Base-by-base conservation (phyloP, 2,797 vertebrate genomes). In the Sebastes hubbsi region DNA sequence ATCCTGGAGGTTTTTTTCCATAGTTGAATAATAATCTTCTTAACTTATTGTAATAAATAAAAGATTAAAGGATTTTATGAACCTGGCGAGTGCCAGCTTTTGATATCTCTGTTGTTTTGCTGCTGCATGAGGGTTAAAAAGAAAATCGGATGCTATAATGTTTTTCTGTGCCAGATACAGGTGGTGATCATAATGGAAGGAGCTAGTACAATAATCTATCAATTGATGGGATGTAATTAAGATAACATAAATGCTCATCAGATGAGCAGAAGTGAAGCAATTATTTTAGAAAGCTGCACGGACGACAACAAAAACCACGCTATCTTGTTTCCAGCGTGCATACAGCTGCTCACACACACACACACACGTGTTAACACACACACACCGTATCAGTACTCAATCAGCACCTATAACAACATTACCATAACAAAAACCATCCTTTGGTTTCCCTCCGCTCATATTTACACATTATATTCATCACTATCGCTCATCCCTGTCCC, bases 381-480 rank as follows among this genome's bases (percentile, higher is more conserved):
- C 80, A 32, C 79, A 11, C 77, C 81, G 72, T 95, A 95, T 95
- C 94, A 90, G 85, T 78, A 87, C 87, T 95, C 92, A 89, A 92
- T 96, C 94, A 91, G 88, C 91, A 95, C 92, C 92, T 93, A 94
- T 92, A 93, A 94, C 91, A 60, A 13, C 80, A 95, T 96, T 96
- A 95, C 68, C 95, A 95, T 96, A 91, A 96, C 95, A 96, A 96
- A 49, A 95, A 94, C 82, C 87, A 74, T 77, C 91, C 92, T 90
- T 91, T 91, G 89, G 88, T 93, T 91, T 86, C 79, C 82, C 86
- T 88, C 83, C 77, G 83, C 93, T 95, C 93, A 94, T 95, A 95
- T 96, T 95, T 95, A 93, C 94, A 90, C 95, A 92, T 94, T 94
- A 96, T 95, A 95, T 95, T 95, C 94, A 96, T 96, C 95, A 89